Evolutionary conservation across 2,113 vertebrate species (phyloP).

Genomic region (Perca flavescens): DNA sequence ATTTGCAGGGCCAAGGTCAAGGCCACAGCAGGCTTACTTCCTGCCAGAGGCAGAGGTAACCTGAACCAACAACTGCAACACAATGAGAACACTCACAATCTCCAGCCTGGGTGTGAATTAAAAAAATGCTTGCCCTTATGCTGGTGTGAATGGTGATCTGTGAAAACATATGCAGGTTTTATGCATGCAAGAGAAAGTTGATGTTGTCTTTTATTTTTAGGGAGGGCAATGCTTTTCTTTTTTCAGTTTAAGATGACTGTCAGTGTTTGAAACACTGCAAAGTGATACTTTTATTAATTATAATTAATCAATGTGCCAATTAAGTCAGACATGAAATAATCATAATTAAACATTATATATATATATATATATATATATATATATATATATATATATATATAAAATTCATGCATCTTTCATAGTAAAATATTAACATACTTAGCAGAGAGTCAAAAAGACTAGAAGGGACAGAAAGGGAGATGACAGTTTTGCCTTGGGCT

Average conservation of each 20-base stretch:
- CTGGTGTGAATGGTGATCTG: constrained; percentile 37
- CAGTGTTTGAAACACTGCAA: neutral
- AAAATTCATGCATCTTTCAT: neutral
- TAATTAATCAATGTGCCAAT: neutral
- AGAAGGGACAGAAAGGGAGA: neutral
- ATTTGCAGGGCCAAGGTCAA: constrained; percentile 77
- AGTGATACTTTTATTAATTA: neutral
- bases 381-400: neutral
- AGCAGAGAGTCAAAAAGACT: neutral
- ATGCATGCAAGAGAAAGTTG: constrained; percentile 6
- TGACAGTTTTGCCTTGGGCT: neutral
- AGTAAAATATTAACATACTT: neutral
- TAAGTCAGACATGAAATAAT: neutral
- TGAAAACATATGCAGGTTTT: constrained; percentile 30
- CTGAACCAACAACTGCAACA: constrained; percentile 76
- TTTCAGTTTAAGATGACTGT: neutral
- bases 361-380: no score
- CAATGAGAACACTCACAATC: constrained; percentile 46
- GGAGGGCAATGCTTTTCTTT: neutral
- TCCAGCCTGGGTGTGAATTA: constrained; percentile 59
- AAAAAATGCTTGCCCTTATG: constrained; percentile 50
- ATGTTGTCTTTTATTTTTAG: neutral
- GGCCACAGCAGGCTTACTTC: constrained; percentile 73
- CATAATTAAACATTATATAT: no score
- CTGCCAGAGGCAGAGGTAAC: constrained; percentile 77